phyloP scores from a whole-genome alignment of 2,888 invertebrate species.

The Panopea generosa region DNA sequence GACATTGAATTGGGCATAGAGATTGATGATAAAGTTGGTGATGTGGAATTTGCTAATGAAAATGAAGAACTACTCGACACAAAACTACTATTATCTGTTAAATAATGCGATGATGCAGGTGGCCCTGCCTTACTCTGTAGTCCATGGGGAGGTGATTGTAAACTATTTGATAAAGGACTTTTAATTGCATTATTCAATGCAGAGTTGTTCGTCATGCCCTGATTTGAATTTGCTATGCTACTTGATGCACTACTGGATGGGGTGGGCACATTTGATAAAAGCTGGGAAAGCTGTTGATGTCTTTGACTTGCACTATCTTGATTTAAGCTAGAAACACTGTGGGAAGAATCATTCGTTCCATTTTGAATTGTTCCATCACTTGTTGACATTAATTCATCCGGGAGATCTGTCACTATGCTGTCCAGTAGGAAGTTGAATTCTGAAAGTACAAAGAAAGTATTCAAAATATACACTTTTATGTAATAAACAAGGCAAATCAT shows the following conservation, averaged over 20 bases:
- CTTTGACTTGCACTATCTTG: conserved; percentile 76
- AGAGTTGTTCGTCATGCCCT: conserved; percentile 64
- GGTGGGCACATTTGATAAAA: conserved; percentile 74
- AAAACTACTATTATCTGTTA: conserved; percentile 63
- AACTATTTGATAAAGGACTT: conserved; percentile 78
- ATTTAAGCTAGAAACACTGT: conserved; percentile 23
- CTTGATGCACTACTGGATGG: conserved; percentile 81
- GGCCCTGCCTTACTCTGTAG: conserved; percentile 67
- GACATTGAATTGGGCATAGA: conserved; percentile 49
- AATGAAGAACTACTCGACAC: conserved; percentile 71
- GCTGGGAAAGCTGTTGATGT: conserved; percentile 78
- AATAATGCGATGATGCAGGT: conserved; percentile 58
- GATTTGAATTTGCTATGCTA: conserved; percentile 64
- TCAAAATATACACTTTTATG: too few relatives aligned
- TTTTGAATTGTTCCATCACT: conserved; percentile 70
- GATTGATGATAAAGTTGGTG: conserved; percentile 56
- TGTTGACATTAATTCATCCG: conserved; percentile 80
- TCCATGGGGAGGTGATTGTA: conserved; percentile 80
- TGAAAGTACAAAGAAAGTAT: conserved; percentile 61
- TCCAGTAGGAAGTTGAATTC: conserved; percentile 69
- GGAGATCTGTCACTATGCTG: conserved; percentile 76
- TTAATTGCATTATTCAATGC: conserved; percentile 75
- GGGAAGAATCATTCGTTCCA: conserved; percentile 70
- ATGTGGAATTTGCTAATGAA: conserved; percentile 58
- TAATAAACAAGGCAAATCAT: too few relatives aligned